A percentile compares a stretch with the other conserved stretches of the same genome.
These are phyloP conservation scores for Drosophila rellima DNA, from an alignment of 2,888 invertebrate species.

Conservation along the genomic window DNA sequence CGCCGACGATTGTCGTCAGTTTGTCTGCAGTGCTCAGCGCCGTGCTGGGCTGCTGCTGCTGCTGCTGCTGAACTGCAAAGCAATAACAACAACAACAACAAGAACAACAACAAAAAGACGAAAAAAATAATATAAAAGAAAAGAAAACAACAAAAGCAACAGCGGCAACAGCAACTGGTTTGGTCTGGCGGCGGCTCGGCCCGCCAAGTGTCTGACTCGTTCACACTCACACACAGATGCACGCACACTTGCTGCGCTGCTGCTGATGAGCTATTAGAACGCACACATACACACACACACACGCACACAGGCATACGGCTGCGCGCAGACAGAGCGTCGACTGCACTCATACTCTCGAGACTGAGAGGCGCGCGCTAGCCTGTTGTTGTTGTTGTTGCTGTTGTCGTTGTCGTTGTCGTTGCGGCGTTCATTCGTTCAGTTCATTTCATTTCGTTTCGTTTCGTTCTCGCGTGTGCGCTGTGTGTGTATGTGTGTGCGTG, in stretches of 20 bases:
- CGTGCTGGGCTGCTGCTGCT: constrained; percentile 30
- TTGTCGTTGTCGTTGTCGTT: constrained; percentile 15
- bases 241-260: constrained; percentile 63
- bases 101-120: constrained; percentile 15
- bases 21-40: constrained; percentile 78
- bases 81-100: constrained; percentile 22
- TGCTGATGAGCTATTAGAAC: constrained; percentile 68
- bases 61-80: constrained; percentile 45
- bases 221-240: constrained; percentile 57
- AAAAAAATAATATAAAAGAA: constrained; percentile 1
- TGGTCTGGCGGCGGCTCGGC: constrained; percentile 49
- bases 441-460: constrained; percentile 60
- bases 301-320: constrained; percentile 13
- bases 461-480: constrained; percentile 45
- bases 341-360: constrained; percentile 59
- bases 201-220: constrained; percentile 72
- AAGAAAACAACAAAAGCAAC: constrained; percentile 19
- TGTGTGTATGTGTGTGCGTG: constrained; percentile 32
- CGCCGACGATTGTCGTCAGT: constrained; percentile 81
- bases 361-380: constrained; percentile 57
- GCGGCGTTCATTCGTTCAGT: constrained; percentile 60
- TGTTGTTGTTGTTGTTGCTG: constrained; percentile 18
- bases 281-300: constrained; percentile 21
- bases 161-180: constrained; percentile 51
- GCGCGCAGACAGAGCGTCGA: constrained; percentile 61